Percentiles rank a stretch among this genome's conserved stretches.
phyloP scores from a whole-genome alignment of 2,797 vertebrate genomes.

The Urocyon cinereoargenteus region DNA sequence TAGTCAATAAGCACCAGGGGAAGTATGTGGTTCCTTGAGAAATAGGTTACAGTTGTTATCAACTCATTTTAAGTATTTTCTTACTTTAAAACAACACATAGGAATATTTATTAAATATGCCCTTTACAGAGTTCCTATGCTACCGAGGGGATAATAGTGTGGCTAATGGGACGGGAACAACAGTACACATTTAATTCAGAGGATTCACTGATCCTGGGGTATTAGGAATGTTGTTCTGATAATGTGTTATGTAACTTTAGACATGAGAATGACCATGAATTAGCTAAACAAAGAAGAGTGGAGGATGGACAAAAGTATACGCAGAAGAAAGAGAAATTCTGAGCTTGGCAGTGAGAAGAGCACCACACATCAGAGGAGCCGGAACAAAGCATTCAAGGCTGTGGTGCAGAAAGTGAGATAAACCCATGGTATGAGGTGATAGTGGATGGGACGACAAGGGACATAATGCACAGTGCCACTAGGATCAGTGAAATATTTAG shows the following conservation, averaged over 20 bases:
- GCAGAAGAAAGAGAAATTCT: background rate
- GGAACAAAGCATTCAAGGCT: background rate
- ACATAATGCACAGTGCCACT: background rate
- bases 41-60: background rate
- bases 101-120: background rate
- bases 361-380: background rate
- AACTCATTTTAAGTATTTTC: conserved; percentile 21
- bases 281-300: background rate
- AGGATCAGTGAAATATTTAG: background rate
- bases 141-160: background rate
- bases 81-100: background rate
- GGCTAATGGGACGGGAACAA: background rate
- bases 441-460: background rate
- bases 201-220: background rate
- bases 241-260: background rate
- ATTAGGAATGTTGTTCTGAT: background rate
- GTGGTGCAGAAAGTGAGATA: background rate
- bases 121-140: background rate
- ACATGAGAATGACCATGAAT: background rate
- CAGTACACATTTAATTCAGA: background rate
- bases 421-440: background rate
- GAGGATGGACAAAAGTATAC: background rate
- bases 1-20: background rate
- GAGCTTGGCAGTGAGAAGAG: background rate
- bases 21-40: background rate